phyloP scores from a whole-genome alignment of 2,888 invertebrate genomes.

The Xylocampa areola region DNA sequence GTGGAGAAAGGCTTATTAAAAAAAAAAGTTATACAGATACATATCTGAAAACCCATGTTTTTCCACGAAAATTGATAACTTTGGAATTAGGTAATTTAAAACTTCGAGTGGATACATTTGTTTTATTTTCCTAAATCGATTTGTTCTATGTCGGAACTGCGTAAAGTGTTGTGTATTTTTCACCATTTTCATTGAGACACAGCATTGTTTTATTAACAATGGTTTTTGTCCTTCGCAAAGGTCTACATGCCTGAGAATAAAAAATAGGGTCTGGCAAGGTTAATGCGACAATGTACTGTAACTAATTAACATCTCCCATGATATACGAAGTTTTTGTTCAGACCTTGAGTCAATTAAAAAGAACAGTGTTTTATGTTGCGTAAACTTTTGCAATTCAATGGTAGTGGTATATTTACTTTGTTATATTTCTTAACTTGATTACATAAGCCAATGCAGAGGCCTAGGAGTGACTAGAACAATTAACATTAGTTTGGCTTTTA shows the following conservation, averaged over 20 bases:
- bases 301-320: constrained; percentile 71
- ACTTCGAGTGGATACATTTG: constrained; percentile 3
- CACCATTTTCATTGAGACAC: constrained; percentile 51
- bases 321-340: constrained; percentile 48
- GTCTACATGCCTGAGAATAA: constrained; percentile 68
- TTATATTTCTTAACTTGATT: constrained; percentile 7
- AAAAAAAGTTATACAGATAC: too few relatives aligned
- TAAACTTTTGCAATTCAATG: constrained; percentile 37
- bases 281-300: constrained; percentile 72
- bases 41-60: too few relatives aligned
- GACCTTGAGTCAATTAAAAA: constrained; percentile 48
- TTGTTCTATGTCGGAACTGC: constrained; percentile 24
- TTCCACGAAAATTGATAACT: too few relatives aligned
- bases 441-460: too few relatives aligned
- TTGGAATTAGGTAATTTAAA: too few relatives aligned
- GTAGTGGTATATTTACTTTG: constrained; percentile 4
- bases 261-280: constrained; percentile 72
- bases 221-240: constrained; percentile 67
- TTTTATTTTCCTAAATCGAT: constrained; percentile 43
- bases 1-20: too few relatives aligned
- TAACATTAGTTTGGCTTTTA: too few relatives aligned
- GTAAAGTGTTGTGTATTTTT: constrained; percentile 49
- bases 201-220: constrained; percentile 67
- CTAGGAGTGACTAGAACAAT: too few relatives aligned
- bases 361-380: constrained; percentile 39